A percentile compares a stretch with the other conserved stretches of the same genome.
Conservation (phyloP, 2,113 vertebrate genomes). For the Channa maculata region DNA sequence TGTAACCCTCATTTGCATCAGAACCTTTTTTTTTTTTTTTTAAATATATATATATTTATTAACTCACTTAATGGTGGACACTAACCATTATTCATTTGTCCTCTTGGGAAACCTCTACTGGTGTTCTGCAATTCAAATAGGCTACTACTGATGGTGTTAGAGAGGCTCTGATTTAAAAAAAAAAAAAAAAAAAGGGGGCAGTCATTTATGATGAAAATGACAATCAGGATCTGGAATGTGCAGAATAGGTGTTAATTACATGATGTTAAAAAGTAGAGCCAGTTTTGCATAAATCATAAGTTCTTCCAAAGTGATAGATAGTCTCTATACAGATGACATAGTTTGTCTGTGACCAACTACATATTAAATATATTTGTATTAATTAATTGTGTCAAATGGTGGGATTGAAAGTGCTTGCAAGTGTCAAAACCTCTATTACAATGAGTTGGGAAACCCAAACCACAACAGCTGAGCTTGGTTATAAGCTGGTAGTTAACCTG, state of each 20-base stretch:
- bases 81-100: constrained; percentile 84
- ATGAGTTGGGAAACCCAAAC: no score
- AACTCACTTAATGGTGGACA: constrained; percentile 85
- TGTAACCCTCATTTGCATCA: constrained; percentile 97
- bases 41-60: constrained; percentile 77
- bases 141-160: constrained; percentile 71
- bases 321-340: background rate
- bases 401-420: background rate
- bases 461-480: no score
- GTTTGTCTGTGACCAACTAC: background rate
- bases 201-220: constrained; percentile 40
- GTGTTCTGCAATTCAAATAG: constrained; percentile 85
- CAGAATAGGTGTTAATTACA: constrained; percentile 64
- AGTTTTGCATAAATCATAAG: constrained; percentile 12
- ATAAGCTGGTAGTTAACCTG: no score
- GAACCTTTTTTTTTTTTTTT: constrained; percentile 78
- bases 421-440: background rate
- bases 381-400: background rate
- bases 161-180: constrained; percentile 72
- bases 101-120: constrained; percentile 81
- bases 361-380: background rate
- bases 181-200: constrained; percentile 10
- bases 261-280: constrained; percentile 44
- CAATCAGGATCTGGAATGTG: constrained; percentile 43
- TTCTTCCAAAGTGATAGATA: background rate